phyloP scores from a whole-genome alignment of 2,888 invertebrate genomes.

The Tinea pellionella region DNA sequence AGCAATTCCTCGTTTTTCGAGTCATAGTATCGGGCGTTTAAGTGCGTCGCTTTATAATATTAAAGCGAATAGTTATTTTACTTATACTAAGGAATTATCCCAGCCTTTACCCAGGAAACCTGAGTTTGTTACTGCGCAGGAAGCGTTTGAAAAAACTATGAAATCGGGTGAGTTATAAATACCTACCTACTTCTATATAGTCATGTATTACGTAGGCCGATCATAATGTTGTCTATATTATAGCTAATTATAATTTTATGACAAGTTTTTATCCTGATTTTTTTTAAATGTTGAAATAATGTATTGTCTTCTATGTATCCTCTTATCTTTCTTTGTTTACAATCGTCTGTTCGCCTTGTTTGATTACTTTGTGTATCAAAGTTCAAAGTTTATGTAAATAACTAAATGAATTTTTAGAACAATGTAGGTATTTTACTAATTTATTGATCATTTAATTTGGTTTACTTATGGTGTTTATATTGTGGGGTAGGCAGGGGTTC shows the following conservation, averaged over 20 bases:
- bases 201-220: background rate
- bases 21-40: slow-evolving; percentile 41
- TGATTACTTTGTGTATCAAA: too few species aligned
- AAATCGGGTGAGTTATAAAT: slow-evolving; percentile 78
- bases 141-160: slow-evolving; percentile 80
- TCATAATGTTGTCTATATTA: background rate
- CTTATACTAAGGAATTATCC: slow-evolving; percentile 83
- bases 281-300: too few species aligned
- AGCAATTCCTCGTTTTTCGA: slow-evolving; percentile 42
- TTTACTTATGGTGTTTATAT: too few species aligned
- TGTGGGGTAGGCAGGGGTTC: too few species aligned
- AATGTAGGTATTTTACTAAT: too few species aligned
- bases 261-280: too few species aligned
- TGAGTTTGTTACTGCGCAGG: slow-evolving; percentile 76
- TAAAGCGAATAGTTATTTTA: slow-evolving; percentile 72
- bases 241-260: background rate
- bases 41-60: slow-evolving; percentile 37
- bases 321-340: too few species aligned
- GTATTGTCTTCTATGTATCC: too few species aligned
- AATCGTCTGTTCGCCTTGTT: too few species aligned
- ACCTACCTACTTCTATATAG: background rate
- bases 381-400: too few species aligned
- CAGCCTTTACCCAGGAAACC: slow-evolving; percentile 83
- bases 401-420: too few species aligned
- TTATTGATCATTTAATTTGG: too few species aligned